Evolutionary conservation across 1,140 invertebrate genomes (phyloP).

Genomic region (Neodiprion lecontei): DNA sequence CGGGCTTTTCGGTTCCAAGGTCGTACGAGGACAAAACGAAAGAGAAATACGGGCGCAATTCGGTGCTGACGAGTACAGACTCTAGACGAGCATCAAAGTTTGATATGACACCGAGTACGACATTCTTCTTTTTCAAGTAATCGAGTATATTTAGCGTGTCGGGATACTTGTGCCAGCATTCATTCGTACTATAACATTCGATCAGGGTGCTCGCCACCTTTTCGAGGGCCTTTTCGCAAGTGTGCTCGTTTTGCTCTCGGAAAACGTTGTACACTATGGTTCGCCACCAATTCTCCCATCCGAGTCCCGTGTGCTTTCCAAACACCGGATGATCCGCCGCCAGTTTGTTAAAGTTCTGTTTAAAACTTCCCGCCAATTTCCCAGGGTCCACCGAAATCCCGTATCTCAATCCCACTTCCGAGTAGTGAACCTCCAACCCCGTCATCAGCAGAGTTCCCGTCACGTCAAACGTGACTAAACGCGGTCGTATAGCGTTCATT

Average conservation of each 20-base stretch:
- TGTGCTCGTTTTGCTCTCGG: constrained; percentile 49
- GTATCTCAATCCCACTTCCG: constrained; percentile 70
- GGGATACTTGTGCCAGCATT: constrained; percentile 75
- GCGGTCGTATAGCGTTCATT: constrained; percentile 57
- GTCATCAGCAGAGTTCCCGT: constrained; percentile 82
- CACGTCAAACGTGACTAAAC: constrained; percentile 86
- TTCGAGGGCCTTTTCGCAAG: constrained; percentile 38
- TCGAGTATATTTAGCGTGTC: constrained; percentile 71
- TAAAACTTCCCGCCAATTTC: constrained; percentile 70
- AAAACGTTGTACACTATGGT: constrained; percentile 72
- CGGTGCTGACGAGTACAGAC: constrained; percentile 69
- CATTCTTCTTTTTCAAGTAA: constrained; percentile 59
- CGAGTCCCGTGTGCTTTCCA: constrained; percentile 71
- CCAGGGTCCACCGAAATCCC: constrained; percentile 68
- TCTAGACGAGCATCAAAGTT: constrained; percentile 87
- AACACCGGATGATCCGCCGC: constrained; percentile 79
- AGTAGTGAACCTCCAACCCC: constrained; percentile 77
- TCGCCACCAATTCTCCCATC: constrained; percentile 85
- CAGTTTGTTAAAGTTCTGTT: constrained; percentile 68
- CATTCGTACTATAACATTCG: constrained; percentile 68
- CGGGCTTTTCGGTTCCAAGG: constrained; percentile 77
- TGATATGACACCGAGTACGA: constrained; percentile 80
- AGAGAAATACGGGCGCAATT: constrained; percentile 74
- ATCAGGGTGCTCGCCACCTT: constrained; percentile 53
- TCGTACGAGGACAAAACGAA: constrained; percentile 83